phyloP scores from a whole-genome alignment of 2,113 vertebrate species.

The Gila orcuttii region DNA sequence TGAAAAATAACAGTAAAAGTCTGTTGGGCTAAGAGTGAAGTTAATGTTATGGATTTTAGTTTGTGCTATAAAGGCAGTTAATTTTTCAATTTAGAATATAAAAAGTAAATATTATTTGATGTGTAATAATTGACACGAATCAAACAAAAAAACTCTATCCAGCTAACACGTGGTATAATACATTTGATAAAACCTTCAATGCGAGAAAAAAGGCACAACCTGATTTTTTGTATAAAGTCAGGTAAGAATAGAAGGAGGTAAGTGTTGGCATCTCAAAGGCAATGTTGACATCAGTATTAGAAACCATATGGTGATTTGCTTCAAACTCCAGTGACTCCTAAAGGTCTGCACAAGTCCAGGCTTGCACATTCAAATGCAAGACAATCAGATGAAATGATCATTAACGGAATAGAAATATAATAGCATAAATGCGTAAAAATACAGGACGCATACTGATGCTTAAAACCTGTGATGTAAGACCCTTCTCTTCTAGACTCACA shows the following conservation, averaged over 20 bases:
- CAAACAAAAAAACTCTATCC: neutral
- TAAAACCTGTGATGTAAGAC: neutral
- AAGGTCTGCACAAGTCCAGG: neutral
- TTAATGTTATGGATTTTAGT: neutral
- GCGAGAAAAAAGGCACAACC: conserved; percentile 26
- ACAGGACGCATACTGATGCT: neutral
- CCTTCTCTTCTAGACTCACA: neutral
- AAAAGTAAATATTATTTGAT: neutral
- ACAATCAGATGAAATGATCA: neutral
- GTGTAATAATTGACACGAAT: neutral
- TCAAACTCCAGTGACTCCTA: neutral
- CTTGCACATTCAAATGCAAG: neutral
- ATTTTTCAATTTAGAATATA: neutral
- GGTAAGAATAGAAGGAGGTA: conserved; percentile 88
- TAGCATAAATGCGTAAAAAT: neutral
- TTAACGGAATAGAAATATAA: neutral
- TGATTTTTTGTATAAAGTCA: conserved; percentile 58
- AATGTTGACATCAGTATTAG: conserved; percentile 93
- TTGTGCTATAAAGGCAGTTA: neutral
- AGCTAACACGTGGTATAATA: neutral
- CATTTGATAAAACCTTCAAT: neutral
- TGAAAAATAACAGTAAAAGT: neutral
- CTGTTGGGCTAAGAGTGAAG: conserved; percentile 6
- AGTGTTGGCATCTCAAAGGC: conserved; percentile 90
- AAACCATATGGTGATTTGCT: conserved; percentile 60